phyloP scores from a whole-genome alignment of 1,140 invertebrate species.

The Drosophila sp. region DNA sequence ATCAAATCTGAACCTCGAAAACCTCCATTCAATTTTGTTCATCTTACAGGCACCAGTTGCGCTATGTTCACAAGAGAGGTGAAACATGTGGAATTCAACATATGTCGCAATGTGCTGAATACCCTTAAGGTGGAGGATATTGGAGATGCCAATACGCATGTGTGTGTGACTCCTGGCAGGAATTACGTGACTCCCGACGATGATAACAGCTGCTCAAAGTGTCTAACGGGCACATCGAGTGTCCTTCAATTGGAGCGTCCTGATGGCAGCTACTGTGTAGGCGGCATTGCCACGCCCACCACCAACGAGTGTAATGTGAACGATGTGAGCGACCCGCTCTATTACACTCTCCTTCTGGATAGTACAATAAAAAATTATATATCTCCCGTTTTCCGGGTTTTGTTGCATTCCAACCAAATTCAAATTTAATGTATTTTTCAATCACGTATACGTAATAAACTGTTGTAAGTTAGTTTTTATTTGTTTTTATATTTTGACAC shows the following conservation, averaged over 20 bases:
- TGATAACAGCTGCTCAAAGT: background rate
- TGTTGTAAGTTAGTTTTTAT: too few species aligned
- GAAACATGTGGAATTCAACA: background rate
- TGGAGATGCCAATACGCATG: background rate
- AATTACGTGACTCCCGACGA: fast-evolving
- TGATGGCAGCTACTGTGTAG: conserved; percentile 26
- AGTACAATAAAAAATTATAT: too few species aligned
- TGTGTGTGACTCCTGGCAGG: background rate
- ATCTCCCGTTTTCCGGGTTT: too few species aligned
- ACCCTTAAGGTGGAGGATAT: too few species aligned
- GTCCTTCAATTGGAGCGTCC: conserved; percentile 26
- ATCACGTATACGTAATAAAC: too few species aligned
- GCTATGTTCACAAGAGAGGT: conserved; percentile 1
- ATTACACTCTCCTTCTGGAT: conserved; percentile 19
- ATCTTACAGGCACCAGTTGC: conserved; percentile 13
- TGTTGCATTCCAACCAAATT: too few species aligned
- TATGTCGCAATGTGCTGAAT: background rate
- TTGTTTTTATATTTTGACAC: too few species aligned
- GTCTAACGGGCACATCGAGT: conserved; percentile 37
- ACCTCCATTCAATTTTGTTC: too few species aligned
- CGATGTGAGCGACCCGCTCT: background rate
- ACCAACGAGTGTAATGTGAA: conserved; percentile 14
- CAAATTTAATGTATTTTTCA: too few species aligned
- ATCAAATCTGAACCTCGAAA: too few species aligned
- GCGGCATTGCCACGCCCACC: conserved; percentile 52